phyloP scores from a whole-genome alignment of 1,140 invertebrate species.

The Archivesica marissinica region DNA sequence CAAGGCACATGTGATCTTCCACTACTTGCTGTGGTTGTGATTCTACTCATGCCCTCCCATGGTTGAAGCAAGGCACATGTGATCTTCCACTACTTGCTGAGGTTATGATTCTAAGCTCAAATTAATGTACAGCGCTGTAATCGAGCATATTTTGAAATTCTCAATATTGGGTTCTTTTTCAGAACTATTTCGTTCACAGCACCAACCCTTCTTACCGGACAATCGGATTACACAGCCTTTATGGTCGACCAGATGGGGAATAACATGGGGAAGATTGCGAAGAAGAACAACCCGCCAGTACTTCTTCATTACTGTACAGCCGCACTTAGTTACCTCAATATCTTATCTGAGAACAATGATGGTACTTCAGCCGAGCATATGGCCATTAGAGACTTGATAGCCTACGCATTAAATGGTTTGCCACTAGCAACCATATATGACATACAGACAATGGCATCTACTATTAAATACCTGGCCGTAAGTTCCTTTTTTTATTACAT shows the following conservation, averaged over 20 bases:
- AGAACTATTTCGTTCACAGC: conserved; percentile 8
- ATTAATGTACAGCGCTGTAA: no score
- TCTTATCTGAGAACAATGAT: conserved; percentile 63
- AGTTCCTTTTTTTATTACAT: conserved; percentile 57
- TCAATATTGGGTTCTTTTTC: no score
- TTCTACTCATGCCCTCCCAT: no score
- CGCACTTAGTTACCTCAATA: conserved; percentile 72
- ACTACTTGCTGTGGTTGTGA: no score
- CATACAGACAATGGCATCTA: conserved; percentile 72
- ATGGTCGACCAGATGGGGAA: conserved; percentile 62
- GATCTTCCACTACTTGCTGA: no score
- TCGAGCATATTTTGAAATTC: no score
- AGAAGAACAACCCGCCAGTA: conserved; percentile 69
- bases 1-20: no score
- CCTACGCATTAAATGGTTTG: conserved; percentile 58
- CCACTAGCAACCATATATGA: conserved; percentile 66
- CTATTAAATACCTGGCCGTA: conserved; percentile 74
- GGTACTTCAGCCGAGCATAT: conserved; percentile 31
- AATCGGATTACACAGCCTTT: conserved; percentile 63
- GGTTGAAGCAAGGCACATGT: no score
- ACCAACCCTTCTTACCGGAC: neutral
- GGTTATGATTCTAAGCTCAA: no score
- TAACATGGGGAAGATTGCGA: conserved; percentile 65
- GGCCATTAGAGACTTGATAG: conserved; percentile 70
- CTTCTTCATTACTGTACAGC: conserved; percentile 76